Evolutionary conservation across 2,888 invertebrate genomes (phyloP).

Genomic region (Synergus itoensis): DNA sequence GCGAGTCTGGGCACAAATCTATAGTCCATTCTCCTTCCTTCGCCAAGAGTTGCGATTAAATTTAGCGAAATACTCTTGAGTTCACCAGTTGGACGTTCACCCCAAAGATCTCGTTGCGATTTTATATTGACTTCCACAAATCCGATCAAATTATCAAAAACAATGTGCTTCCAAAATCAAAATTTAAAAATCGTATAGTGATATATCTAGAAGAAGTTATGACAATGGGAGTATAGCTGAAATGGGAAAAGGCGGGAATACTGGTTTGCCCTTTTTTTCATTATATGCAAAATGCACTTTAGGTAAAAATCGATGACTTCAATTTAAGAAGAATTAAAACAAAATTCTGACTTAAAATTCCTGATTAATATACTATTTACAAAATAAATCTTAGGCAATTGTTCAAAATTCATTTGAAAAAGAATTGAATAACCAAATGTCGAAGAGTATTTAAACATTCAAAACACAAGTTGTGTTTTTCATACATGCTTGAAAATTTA

Average conservation of each 20-base stretch:
- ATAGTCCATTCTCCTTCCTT: conserved; percentile 18
- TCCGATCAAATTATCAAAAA: background rate
- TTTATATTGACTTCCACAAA: conserved; percentile 5
- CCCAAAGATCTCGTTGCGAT: background rate
- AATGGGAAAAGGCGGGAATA: conserved; percentile 8
- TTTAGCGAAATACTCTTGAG: conserved; percentile 25
- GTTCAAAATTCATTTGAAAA: background rate
- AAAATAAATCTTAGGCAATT: background rate
- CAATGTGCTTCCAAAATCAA: background rate
- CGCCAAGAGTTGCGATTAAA: conserved; percentile 37
- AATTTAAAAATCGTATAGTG: background rate
- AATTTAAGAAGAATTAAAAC: background rate
- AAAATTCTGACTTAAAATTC: background rate
- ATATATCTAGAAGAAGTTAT: background rate
- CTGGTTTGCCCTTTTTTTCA: background rate
- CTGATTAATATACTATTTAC: background rate
- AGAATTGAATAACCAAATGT: background rate
- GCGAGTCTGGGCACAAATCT: conserved; percentile 35
- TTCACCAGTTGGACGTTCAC: conserved; percentile 24
- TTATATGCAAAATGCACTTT: background rate
- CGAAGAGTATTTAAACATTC: background rate
- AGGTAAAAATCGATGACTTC: background rate
- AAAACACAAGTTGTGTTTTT: background rate
- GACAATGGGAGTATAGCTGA: background rate
- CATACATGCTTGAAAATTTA: background rate